These are phyloP conservation scores for Melanostoma scalare DNA, from an alignment of 2,888 invertebrate species.

Conservation along the genomic window DNA sequence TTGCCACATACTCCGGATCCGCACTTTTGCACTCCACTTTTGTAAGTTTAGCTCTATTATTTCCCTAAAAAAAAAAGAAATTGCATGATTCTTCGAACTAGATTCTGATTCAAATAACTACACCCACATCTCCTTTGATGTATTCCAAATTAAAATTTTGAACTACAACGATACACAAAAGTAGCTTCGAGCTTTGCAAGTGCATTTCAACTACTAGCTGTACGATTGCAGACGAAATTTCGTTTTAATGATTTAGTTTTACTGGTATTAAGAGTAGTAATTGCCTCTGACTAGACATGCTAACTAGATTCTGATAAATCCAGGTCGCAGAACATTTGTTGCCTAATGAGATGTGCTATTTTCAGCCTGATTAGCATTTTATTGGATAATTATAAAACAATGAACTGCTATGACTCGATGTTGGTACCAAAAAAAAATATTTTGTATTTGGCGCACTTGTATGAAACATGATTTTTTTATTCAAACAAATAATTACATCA, in stretches of 20 bases:
- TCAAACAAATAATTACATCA: too few relatives aligned
- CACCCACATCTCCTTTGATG: slow-evolving; percentile 1
- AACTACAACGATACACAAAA: background rate
- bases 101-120: background rate
- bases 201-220: slow-evolving; percentile 4
- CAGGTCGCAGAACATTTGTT: background rate
- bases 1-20: background rate
- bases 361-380: too few relatives aligned
- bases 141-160: too few relatives aligned
- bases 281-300: background rate
- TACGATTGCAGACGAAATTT: background rate
- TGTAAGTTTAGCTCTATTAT: background rate
- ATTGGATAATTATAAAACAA: too few relatives aligned
- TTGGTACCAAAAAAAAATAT: too few relatives aligned
- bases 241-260: too few relatives aligned
- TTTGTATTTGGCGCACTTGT: too few relatives aligned
- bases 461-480: too few relatives aligned
- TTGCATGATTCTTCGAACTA: too few relatives aligned
- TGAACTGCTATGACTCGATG: too few relatives aligned
- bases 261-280: background rate
- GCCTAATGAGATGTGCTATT: slow-evolving; percentile 24
- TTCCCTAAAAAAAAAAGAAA: slow-evolving; percentile 1
- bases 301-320: background rate
- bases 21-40: background rate
- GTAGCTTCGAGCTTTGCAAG: too few relatives aligned